A percentile compares a stretch with the other conserved stretches of the same genome.
phyloP scores from a whole-genome alignment of 2,888 invertebrate genomes.

The Crematogaster levior region DNA sequence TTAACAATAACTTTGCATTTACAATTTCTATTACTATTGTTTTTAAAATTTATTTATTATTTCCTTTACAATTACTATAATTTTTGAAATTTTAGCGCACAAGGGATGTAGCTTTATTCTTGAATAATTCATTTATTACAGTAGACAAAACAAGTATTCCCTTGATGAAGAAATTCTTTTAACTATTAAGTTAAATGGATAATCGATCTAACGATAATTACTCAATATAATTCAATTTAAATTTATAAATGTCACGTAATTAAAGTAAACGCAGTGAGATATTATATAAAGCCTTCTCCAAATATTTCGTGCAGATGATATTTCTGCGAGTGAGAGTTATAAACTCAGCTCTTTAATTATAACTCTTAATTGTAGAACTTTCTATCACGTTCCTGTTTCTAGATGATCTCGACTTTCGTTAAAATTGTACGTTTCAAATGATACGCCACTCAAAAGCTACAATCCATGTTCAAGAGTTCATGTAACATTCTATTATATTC shows the following conservation, averaged over 20 bases:
- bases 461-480: neutral
- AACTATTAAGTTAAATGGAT: constrained; percentile 21
- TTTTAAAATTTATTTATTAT: too few species aligned
- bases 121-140: neutral
- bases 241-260: constrained; percentile 42
- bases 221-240: neutral
- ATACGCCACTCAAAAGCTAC: neutral
- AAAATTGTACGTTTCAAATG: constrained; percentile 20
- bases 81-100: neutral
- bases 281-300: constrained; percentile 12
- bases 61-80: neutral
- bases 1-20: too few species aligned
- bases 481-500: constrained; percentile 2
- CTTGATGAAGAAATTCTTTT: neutral
- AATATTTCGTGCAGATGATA: constrained; percentile 43
- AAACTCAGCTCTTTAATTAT: constrained; percentile 58
- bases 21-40: too few species aligned
- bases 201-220: constrained; percentile 40
- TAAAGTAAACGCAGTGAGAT: constrained; percentile 23
- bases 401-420: constrained; percentile 19
- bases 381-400: constrained; percentile 56
- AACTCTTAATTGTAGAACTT: constrained; percentile 67
- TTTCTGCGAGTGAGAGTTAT: constrained; percentile 22
- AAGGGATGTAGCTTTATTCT: neutral
- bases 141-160: constrained; percentile 3